These are phyloP conservation scores for Timandra comae DNA, from an alignment of 2,888 invertebrate species.

Conservation along the genomic window DNA sequence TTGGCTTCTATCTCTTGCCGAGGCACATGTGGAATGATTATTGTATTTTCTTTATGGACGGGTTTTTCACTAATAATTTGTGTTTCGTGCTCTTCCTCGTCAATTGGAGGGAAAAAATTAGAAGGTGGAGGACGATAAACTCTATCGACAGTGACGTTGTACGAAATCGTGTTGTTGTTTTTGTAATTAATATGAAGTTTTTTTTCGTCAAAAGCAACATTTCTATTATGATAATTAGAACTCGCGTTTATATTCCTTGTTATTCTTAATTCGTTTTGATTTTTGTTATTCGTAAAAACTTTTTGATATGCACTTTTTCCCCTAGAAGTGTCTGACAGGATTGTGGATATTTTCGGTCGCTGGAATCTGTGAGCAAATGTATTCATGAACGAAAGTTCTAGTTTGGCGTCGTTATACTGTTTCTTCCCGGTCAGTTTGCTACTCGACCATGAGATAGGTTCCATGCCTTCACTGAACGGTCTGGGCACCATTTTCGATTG, in stretches of 20 bases:
- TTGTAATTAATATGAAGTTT: neutral
- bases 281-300: slow-evolving; percentile 23
- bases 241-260: slow-evolving; percentile 26
- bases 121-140: slow-evolving; percentile 37
- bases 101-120: slow-evolving; percentile 41
- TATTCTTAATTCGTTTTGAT: slow-evolving; percentile 34
- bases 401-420: slow-evolving; percentile 20
- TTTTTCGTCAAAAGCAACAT: no score
- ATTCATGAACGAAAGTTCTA: slow-evolving; percentile 37
- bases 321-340: slow-evolving; percentile 35
- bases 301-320: slow-evolving; percentile 33
- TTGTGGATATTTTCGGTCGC: slow-evolving; percentile 43
- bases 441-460: slow-evolving; percentile 2
- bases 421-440: slow-evolving; percentile 2
- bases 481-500: slow-evolving; percentile 64
- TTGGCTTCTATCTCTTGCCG: slow-evolving; percentile 14
- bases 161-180: slow-evolving; percentile 1
- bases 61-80: no score
- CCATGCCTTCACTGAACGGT: slow-evolving; percentile 44
- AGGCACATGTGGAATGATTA: slow-evolving; percentile 29
- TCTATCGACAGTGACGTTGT: slow-evolving; percentile 25
- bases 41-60: slow-evolving; percentile 30
- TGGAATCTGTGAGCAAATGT: slow-evolving; percentile 38
- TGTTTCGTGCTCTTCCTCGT: no score
- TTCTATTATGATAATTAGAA: no score